Evolutionary conservation across 1,140 invertebrate species (phyloP).

Genomic region (Ptiloglossa arizonensis): DNA sequence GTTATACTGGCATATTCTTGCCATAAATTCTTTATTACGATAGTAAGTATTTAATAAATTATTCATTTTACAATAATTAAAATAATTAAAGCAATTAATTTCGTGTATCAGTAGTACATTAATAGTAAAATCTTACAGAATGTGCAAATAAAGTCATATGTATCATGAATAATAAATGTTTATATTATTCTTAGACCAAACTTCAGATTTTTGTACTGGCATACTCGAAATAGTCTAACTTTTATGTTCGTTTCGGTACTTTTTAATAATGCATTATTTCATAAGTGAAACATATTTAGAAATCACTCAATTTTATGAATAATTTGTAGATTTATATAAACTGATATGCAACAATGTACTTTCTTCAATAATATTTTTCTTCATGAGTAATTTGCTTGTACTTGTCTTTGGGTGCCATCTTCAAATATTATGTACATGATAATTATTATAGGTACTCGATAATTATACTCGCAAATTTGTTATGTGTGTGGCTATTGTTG

Average conservation of each 20-base stretch:
- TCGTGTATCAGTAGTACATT: too few species aligned
- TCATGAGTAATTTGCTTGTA: not conserved
- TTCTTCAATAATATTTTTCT: conserved; percentile 9
- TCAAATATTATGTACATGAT: not conserved
- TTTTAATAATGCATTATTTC: too few species aligned
- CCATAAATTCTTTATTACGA: not conserved
- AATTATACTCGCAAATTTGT: not conserved
- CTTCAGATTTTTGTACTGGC: not conserved
- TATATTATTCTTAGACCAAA: too few species aligned
- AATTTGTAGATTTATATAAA: conserved; percentile 7
- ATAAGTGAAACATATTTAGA: not conserved
- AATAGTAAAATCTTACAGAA: not conserved
- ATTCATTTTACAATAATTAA: not conserved
- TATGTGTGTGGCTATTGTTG: not conserved
- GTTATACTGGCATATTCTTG: not conserved
- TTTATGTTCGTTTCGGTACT: not conserved
- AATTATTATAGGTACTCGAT: not conserved
- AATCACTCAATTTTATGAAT: not conserved
- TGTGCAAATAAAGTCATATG: too few species aligned
- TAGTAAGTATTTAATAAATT: not conserved
- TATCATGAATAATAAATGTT: too few species aligned
- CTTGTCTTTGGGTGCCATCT: too few species aligned
- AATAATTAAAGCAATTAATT: too few species aligned
- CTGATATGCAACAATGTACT: not conserved
- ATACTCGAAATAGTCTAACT: not conserved